Base-by-base conservation (phyloP, 2,888 invertebrate species). In the Lacanobia wlatinum region DNA sequence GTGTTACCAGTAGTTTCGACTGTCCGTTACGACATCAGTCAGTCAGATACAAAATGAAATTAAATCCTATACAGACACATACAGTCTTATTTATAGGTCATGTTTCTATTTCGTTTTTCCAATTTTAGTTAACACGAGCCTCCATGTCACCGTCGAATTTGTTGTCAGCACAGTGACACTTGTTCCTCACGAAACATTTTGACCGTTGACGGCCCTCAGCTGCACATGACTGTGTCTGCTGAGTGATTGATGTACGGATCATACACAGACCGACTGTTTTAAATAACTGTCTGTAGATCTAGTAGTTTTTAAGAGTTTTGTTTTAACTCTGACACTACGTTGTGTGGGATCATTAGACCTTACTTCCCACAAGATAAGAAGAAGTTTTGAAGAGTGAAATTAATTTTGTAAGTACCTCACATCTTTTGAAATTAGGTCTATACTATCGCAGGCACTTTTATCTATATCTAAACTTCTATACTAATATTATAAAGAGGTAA, bases 181-280 rank as follows among this genome's bases (percentile, higher is more conserved):
- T 48, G 23, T 9, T 50, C 6, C 46, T 52, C 34, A 69, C 58
- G 58, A 76, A 46, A 66, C 48, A 53, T 28, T 48, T 69, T 59
- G 52, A 40, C 78, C 59, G 28, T 18, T 56, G 82, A 60, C 72
- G 76, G 34, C 55, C 21, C 55, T 76, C 76, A 53, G 34, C 56
- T 56, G 21, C 67, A 46, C 50, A 64, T 38, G 64, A 43, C 34
- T 34, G 53, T 43, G 60, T 48, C 23, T 67, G n/a, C 40, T 21
- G 1, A 53, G 43, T 72, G 78, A 82, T 78, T 62, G 61, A 72
- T 65, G 73, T 38, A 12, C n/a, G 38, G 21, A 34, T 68, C 56
- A 55, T 78, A 43, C 34, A 64, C 59, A 43, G 53, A 8, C n/a
- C 43, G 23, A 43, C 16, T 9, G 5, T 46, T 14, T 46, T 46